Base-by-base conservation (phyloP, 2,113 vertebrate species). In the Osmerus mordax region DNA sequence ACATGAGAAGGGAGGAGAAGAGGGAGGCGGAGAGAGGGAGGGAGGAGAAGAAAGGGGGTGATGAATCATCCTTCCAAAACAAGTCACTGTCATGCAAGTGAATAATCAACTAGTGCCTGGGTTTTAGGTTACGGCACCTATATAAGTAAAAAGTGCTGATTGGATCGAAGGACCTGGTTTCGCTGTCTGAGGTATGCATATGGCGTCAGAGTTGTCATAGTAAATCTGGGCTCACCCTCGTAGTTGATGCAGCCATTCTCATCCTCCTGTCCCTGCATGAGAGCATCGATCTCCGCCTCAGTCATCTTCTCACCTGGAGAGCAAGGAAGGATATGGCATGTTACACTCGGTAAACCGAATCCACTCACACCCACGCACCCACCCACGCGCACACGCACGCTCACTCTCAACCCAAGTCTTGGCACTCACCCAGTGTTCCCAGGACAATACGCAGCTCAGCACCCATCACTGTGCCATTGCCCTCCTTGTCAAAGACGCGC, bases 401-500 rank as follows among this genome's bases (percentile, higher is more conserved):
- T 63, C 36, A 9, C 36, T 9, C 36, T 41, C 36, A 21, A 62
- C 3, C 23, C 25, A 12, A 63, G 47, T 14, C 47, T 25, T 0
- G 19, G 15, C 47, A 29, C 81, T 76, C 91, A 99, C 97, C 97
- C 83, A 99, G 89, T 83, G 97, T 98, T 86, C 95, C 95, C 78
- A 99, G 91, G 13, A 99, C 97, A 0, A 99, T 98, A 65, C 97
- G 97, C 80, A 99, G 96, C 86, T 99, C 97, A 92, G 97, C 96
- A 0, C 97, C 97, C 96, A 98, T 99, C 81, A 99, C 97, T 64
- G 97, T 99, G 87, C 97, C 97, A 0, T 99, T 99, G 84, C 97
- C 96, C 88, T 99, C 97, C 87, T 99, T 99, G 93, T 99, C 97
- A 23, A 99, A 99, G 87, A 99, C 97, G 56, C 97, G 96, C 84